Evolutionary conservation across 2,888 invertebrate genomes (phyloP).

Genomic region (Sinotaia quadrata): DNA sequence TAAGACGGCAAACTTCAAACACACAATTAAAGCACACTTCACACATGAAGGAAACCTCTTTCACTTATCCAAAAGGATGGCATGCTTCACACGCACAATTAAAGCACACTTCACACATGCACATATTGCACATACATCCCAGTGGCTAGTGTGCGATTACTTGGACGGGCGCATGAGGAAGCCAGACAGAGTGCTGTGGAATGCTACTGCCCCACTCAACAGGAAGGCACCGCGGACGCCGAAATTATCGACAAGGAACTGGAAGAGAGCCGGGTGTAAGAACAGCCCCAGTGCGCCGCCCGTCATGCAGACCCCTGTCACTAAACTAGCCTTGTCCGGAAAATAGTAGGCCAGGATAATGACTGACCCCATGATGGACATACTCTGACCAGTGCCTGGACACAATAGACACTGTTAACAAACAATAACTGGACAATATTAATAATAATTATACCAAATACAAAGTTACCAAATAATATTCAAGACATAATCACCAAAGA

Average conservation of each 20-base stretch:
- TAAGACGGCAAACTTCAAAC: no score
- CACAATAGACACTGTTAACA: not conserved
- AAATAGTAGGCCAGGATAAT: constrained; percentile 25
- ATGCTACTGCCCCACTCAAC: constrained; percentile 6
- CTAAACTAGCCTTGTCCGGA: constrained; percentile 18
- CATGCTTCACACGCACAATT: no score
- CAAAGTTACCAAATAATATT: no score
- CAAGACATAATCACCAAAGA: no score
- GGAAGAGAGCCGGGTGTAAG: constrained; percentile 25
- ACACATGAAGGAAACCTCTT: no score
- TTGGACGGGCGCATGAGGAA: constrained; percentile 10
- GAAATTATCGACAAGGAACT: constrained; percentile 14
- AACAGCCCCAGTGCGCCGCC: constrained; percentile 27
- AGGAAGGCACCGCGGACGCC: constrained; percentile 18
- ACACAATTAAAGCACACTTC: no score
- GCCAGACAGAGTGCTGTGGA: constrained; percentile 6
- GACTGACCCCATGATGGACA: constrained; percentile 5
- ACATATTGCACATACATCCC: no score
- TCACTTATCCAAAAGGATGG: no score
- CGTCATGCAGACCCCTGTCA: constrained; percentile 24
- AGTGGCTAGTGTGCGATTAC: no score
- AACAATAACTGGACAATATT: no score
- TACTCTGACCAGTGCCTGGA: constrained; percentile 17
- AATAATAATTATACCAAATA: no score
- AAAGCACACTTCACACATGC: no score